phyloP scores from a whole-genome alignment of 2,888 invertebrate species.

The Macrosoma leucophasiata region DNA sequence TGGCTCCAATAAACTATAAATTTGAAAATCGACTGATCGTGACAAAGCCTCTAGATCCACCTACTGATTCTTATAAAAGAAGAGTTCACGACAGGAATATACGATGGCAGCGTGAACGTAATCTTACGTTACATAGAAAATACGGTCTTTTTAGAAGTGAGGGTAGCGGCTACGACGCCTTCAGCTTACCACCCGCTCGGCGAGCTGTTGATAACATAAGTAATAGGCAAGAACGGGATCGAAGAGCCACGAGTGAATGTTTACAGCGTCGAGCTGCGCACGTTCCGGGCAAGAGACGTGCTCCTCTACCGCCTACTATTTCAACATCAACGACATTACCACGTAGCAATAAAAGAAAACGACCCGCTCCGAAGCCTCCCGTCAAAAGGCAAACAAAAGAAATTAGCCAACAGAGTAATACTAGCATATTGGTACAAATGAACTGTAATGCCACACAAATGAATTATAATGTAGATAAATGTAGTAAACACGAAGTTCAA shows the following conservation, averaged over 20 bases:
- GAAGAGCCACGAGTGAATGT: constrained; percentile 79
- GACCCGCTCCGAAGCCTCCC: constrained; percentile 76
- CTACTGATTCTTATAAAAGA: constrained; percentile 79
- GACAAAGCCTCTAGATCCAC: constrained; percentile 72
- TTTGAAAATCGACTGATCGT: constrained; percentile 49
- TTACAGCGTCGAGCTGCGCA: constrained; percentile 78
- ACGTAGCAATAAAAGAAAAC: constrained; percentile 48
- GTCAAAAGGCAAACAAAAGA: constrained; percentile 36
- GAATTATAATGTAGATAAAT: no score
- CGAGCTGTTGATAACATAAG: constrained; percentile 27
- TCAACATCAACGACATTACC: constrained; percentile 51
- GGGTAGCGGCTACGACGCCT: constrained; percentile 50
- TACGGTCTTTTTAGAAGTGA: constrained; percentile 70
- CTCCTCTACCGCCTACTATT: constrained; percentile 80
- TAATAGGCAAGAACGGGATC: constrained; percentile 45
- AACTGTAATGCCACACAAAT: no score
- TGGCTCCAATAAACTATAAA: constrained; percentile 72
- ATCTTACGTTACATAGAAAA: constrained; percentile 78
- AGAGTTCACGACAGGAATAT: constrained; percentile 77
- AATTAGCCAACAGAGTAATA: no score
- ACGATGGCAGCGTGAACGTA: constrained; percentile 74
- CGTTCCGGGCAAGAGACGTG: constrained; percentile 85
- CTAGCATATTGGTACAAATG: no score
- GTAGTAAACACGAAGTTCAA: constrained; percentile 38
- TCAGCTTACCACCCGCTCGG: constrained; percentile 47